phyloP scores from a whole-genome alignment of 35 echinoderm and acorn worm genomes.

The Chiridota heheva region DNA sequence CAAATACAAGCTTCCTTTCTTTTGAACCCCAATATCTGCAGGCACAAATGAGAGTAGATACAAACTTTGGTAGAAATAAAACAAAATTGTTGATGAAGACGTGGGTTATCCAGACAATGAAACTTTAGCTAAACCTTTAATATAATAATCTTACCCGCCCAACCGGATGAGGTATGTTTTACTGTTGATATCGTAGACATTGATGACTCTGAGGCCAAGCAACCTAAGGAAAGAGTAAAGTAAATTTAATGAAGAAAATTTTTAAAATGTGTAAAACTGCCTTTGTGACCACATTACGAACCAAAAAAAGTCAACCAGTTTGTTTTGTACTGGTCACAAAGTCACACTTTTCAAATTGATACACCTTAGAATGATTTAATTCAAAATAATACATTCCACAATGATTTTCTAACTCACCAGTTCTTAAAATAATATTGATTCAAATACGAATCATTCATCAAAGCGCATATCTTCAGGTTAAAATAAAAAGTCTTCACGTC shows the following conservation, averaged over 20 bases:
- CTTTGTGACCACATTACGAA: background rate
- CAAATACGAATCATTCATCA: no score
- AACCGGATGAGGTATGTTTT: constrained; percentile 91
- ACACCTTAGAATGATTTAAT: background rate
- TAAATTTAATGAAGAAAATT: background rate
- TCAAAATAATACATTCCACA: no score
- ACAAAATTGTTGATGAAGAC: background rate
- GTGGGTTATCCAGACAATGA: background rate
- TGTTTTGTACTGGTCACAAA: background rate
- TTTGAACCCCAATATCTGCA: no score
- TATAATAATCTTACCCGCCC: constrained; percentile 62
- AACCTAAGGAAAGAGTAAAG: constrained; percentile 61
- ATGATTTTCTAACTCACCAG: no score
- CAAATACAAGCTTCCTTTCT: no score
- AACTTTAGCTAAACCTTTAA: background rate
- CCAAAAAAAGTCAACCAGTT: no score
- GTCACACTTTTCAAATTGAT: background rate
- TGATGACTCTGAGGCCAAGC: constrained; percentile 87
- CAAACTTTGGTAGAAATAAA: background rate
- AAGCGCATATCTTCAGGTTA: no score
- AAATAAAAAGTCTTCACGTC: no score
- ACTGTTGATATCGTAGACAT: constrained; percentile 95
- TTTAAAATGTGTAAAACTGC: background rate
- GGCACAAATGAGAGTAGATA: no score
- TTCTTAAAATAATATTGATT: no score